Base-by-base conservation (phyloP, 2,113 vertebrate genomes). In the Gnathonemus echidnorhynchus region DNA sequence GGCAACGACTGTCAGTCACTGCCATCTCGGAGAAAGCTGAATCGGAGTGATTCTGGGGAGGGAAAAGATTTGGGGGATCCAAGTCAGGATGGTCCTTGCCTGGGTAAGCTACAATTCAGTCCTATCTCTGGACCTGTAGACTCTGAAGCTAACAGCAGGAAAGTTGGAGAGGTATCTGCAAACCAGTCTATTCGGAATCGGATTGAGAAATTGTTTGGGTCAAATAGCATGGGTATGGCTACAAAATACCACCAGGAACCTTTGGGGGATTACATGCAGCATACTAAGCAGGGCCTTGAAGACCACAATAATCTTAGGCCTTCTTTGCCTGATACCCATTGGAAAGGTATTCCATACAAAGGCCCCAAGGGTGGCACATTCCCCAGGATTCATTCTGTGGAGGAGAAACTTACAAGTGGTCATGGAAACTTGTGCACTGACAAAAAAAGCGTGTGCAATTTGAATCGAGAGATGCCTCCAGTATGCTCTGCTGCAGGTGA, bases 161-260 rank as follows among this genome's bases (percentile, higher is more conserved):
- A 89, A 31, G 83, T 89, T 86, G 39, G 39, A 86, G 93, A 93
- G 49, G 27, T 93, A 11, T 92, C 91, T 89, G 92, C 93, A 89
- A 93, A 94, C 84, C 92, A 94, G 89, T 94, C 93, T 58, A 96
- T 95, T 90, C 46, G 42, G 86, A 94, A 95, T 66, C 91, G 95
- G 39, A 96, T 96, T 52, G 92, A 95, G 84, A 95, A 93, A 89
- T 94, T 96, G 5, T 95, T 90, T 11, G 90, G 92, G 7, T 89
- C 91, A 27, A 88, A 89, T 56, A 90, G 87, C 66, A 62, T 90
- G 24, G 86, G 92, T 31, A 39, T 27, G 9, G 80, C 46, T 58
- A 17, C 83, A 85, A 90, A 89, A 21, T 39, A 24, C 35, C 50
- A 85, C 24, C 89, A 91, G 2, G 89, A 86, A 31, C 46, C 91